These are phyloP conservation scores for Anomalospiza imberbis DNA, from an alignment of 2,797 vertebrate species.

Conservation along the genomic window DNA sequence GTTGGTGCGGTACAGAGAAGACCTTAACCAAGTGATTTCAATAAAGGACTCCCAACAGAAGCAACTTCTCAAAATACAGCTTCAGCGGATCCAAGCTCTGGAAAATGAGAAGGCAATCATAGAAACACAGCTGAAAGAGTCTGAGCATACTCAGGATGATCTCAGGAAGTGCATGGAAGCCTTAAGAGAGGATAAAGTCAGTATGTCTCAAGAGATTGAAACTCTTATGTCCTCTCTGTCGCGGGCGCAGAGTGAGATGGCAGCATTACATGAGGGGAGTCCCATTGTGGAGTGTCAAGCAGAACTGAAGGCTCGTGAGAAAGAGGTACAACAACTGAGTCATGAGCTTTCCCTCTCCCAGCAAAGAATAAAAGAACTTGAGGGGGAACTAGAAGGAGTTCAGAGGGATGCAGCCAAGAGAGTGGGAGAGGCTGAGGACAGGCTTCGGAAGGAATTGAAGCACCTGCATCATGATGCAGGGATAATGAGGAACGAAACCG, in stretches of 20 bases:
- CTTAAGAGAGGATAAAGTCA: constrained; percentile 65
- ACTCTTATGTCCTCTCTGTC: constrained; percentile 47
- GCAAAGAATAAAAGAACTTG: constrained; percentile 76
- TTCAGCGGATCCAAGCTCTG: constrained; percentile 79
- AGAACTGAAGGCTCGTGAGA: constrained; percentile 59
- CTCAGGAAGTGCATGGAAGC: constrained; percentile 38
- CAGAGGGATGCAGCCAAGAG: constrained; percentile 72
- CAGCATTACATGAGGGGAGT: constrained; percentile 28
- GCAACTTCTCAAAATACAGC: constrained; percentile 83
- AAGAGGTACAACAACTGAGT: constrained; percentile 60
- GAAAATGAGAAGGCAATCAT: constrained; percentile 76
- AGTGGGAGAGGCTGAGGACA: constrained; percentile 75
- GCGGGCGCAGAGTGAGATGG: constrained; percentile 45
- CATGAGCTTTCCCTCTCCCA: constrained; percentile 65
- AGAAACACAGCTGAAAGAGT: constrained; percentile 67
- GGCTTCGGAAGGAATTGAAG: constrained; percentile 80
- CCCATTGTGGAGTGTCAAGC: constrained; percentile 13
- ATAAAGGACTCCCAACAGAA: constrained; percentile 97
- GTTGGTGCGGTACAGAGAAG: constrained; percentile 86
- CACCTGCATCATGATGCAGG: constrained; percentile 90
- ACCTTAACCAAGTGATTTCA: constrained; percentile 89
- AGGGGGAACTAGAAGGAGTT: constrained; percentile 69
- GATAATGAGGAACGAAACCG: constrained; percentile 91
- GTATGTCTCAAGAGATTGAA: constrained; percentile 64
- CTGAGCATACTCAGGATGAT: constrained; percentile 43